Conservation (phyloP, 1,140 invertebrate species). For the Teleopsis dalmanni region DNA sequence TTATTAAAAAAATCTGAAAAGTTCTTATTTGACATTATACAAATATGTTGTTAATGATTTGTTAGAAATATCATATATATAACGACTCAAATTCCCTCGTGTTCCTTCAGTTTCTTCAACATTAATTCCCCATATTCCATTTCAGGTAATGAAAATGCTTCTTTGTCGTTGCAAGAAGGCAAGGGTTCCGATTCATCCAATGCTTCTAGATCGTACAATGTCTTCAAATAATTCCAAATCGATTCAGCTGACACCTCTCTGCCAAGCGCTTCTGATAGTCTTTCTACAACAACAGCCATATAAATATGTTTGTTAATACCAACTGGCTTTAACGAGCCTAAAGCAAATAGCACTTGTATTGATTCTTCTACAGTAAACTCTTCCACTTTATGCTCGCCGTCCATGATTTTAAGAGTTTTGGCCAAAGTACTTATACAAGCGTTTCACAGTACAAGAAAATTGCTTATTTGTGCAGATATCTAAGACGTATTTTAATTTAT, state of each 20-base stretch:
- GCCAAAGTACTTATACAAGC: too few relatives aligned
- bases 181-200: conserved; percentile 67
- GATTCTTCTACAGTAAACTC: conserved; percentile 43
- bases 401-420: too few relatives aligned
- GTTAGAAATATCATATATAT: too few relatives aligned
- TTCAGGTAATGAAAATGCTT: conserved; percentile 60
- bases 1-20: too few relatives aligned
- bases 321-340: conserved; percentile 38
- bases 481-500: too few relatives aligned
- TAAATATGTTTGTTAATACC: conserved; percentile 55
- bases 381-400: too few relatives aligned
- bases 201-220: conserved; percentile 66
- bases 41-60: too few relatives aligned
- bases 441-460: too few relatives aligned
- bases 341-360: conserved; percentile 37
- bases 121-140: conserved; percentile 54
- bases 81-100: too few relatives aligned
- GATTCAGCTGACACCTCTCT: conserved; percentile 58
- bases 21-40: too few relatives aligned
- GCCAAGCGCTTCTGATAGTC: conserved; percentile 56
- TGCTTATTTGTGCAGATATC: too few relatives aligned
- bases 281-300: conserved; percentile 67
- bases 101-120: conserved; percentile 46
- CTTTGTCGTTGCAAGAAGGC: conserved; percentile 64
- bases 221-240: conserved; percentile 65